phyloP scores from a whole-genome alignment of 2,888 invertebrate species.

The Dilophus febrilis region DNA sequence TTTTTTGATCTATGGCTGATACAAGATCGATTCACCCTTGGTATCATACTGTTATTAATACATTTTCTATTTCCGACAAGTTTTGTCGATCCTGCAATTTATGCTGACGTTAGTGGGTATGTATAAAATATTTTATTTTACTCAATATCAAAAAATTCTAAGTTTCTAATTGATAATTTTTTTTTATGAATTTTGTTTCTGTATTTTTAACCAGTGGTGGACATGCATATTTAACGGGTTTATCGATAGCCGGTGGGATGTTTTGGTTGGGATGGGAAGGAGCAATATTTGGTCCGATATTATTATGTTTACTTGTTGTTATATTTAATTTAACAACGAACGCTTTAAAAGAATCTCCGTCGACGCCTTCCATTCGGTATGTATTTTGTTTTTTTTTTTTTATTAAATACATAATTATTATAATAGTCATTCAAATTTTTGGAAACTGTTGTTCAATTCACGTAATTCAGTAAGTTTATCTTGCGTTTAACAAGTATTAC shows the following conservation, averaged over 20 bases:
- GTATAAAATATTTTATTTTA: background rate
- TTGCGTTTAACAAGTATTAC: too few relatives aligned
- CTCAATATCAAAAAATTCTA: background rate
- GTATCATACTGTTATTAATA: constrained; percentile 60
- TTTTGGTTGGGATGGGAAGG: constrained; percentile 95
- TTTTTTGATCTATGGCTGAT: constrained; percentile 89
- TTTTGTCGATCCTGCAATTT: constrained; percentile 88
- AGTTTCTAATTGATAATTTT: too few relatives aligned
- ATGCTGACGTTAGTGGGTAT: constrained; percentile 92
- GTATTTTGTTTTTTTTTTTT: background rate
- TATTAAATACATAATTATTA: too few relatives aligned
- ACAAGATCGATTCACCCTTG: constrained; percentile 67
- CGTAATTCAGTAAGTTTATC: too few relatives aligned
- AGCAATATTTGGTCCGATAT: constrained; percentile 88
- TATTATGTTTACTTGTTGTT: constrained; percentile 88
- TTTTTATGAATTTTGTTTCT: constrained; percentile 2
- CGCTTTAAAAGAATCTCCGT: constrained; percentile 47
- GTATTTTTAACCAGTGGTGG: constrained; percentile 48
- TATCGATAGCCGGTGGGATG: constrained; percentile 95
- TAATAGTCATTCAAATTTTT: too few relatives aligned
- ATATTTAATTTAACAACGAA: constrained; percentile 67
- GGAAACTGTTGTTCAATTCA: too few relatives aligned
- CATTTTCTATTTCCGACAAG: constrained; percentile 76
- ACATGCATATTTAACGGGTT: constrained; percentile 90
- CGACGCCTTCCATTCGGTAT: constrained; percentile 19